Evolutionary conservation across 2,113 vertebrate genomes (phyloP).

Genomic region (Panthera uncia): DNA sequence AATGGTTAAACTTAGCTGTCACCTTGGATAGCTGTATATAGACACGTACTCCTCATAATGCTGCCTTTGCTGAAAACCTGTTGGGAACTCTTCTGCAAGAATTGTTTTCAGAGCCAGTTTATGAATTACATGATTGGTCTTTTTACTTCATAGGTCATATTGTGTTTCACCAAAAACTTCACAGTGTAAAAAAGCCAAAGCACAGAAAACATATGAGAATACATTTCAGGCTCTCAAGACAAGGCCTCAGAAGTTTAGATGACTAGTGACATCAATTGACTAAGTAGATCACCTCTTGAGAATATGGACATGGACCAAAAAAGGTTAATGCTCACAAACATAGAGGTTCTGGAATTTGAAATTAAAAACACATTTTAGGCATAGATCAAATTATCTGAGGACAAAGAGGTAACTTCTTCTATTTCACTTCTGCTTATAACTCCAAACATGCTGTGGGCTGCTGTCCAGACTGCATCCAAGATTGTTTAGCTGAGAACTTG

Average conservation of each 20-base stretch:
- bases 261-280: not conserved
- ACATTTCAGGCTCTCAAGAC: not conserved
- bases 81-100: not conserved
- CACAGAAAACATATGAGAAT: constrained; percentile 3
- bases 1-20: not conserved
- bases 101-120: constrained; percentile 14
- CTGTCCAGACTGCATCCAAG: not conserved
- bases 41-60: not conserved
- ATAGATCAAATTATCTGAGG: not conserved
- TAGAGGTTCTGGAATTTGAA: constrained; percentile 16
- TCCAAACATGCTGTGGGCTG: not conserved
- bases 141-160: not conserved
- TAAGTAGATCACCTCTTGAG: not conserved
- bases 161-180: constrained; percentile 6
- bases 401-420: not conserved
- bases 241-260: not conserved
- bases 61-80: not conserved
- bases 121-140: not conserved
- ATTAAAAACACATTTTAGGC: not conserved
- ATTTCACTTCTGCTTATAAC: not conserved
- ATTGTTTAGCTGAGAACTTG: not conserved
- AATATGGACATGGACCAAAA: not conserved
- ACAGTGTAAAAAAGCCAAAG: constrained; percentile 24
- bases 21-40: not conserved
- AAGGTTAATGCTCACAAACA: not conserved